Evolutionary conservation across 2,797 vertebrate genomes (phyloP), one percentile per base, ranked within the genome.

Genomic region (Hippoglossus hippoglossus): DNA sequence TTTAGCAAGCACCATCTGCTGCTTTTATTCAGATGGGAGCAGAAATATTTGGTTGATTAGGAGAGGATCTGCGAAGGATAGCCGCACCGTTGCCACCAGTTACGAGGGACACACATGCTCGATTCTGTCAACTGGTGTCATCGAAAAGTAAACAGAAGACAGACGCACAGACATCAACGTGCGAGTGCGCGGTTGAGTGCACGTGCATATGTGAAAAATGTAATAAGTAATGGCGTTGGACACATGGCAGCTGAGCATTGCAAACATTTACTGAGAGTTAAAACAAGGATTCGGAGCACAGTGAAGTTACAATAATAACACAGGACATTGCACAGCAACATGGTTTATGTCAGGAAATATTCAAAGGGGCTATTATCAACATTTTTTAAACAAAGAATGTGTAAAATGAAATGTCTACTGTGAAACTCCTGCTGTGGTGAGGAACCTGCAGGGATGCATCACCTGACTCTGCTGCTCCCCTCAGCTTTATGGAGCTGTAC

Each of bases 1-100:
- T 93, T 91, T 89, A 86, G 79, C 81, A 76, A 85, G 79, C 83
- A 84, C 91, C 91, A 92, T 91, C 91, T 92, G 90, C 86, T 90
- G 79, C 83, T 77, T 89, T 90, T 83, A 87, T 79, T 90, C 75
- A 84, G 82, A 75, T 64, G 83, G 85, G 87, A 89, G 77, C 78
- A 76, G 71, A 88, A 89, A 89, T 94, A 86, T 91, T 92, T 91
- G 82, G 85, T 85, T 88, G 83, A 90, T 93, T 87, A 87, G 71
- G 62, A 83, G 74, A 78, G 71, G 75, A 89, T 89, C 77, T 85
- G 80, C 75, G 67, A 82, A 80, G 75, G 80, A 87, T 88, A 73
- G 81, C 73, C 34, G 26, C 79, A 75, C 69, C 71, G 76, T 77
- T 84, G 82, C 63, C 79, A 71, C 75, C 67, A 54, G 75, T 77